These are phyloP conservation scores for Thumatha senex DNA, from an alignment of 2,888 invertebrate genomes.

Conservation along the genomic window DNA sequence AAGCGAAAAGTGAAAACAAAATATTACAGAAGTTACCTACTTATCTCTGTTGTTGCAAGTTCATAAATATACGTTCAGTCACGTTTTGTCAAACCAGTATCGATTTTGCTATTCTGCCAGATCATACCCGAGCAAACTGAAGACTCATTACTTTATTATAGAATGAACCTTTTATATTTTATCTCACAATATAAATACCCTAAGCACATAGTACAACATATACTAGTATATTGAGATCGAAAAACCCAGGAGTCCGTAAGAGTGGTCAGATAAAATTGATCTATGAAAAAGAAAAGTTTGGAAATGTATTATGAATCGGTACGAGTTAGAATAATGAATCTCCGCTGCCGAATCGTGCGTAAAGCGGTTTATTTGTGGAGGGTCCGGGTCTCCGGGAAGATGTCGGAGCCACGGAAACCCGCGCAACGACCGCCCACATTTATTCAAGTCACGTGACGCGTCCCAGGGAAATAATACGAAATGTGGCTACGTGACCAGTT, in stretches of 20 bases:
- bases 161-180: conserved; percentile 3
- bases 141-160: conserved; percentile 2
- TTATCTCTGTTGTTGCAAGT: not conserved
- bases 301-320: conserved; percentile 66
- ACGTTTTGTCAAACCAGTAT: not conserved
- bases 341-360: conserved; percentile 79
- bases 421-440: conserved; percentile 60
- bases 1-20: not conserved
- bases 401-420: conserved; percentile 57
- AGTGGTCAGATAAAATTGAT: conserved; percentile 47
- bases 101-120: not conserved
- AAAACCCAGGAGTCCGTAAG: conserved; percentile 33
- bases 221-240: conserved; percentile 19
- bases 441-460: conserved; percentile 81
- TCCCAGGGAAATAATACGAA: conserved; percentile 84
- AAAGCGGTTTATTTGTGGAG: conserved; percentile 82
- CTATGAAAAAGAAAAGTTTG: conserved; percentile 48
- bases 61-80: not conserved
- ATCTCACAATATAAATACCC: conserved; percentile 9
- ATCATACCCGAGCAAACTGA: not conserved
- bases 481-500: conserved; percentile 83
- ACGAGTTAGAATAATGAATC: conserved; percentile 81
- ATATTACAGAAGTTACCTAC: not conserved
- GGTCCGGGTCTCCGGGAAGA: conserved; percentile 76
- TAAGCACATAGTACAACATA: conserved; percentile 12